These are phyloP conservation scores for Grammomys surdaster DNA, from an alignment of 2,113 vertebrate genomes.

Conservation along the genomic window DNA sequence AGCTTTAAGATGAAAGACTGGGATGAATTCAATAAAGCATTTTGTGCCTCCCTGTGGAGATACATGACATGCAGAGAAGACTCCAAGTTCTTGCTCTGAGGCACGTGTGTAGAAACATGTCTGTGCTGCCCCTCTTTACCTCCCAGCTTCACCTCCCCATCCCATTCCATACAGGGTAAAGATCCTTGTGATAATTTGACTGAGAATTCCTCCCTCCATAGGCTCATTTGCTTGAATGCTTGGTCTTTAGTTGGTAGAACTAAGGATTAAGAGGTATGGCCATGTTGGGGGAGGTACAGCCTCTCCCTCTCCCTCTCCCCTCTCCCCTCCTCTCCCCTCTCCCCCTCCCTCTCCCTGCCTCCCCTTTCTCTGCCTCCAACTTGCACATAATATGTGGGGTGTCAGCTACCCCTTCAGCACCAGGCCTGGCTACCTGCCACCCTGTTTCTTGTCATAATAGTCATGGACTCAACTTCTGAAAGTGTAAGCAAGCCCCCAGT, in stretches of 20 bases:
- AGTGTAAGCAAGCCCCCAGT: background rate
- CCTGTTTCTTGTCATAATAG: background rate
- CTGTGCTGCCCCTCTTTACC: background rate
- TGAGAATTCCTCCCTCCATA: background rate
- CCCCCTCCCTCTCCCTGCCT: no score
- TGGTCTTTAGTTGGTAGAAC: background rate
- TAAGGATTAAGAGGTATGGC: background rate
- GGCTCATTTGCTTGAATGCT: background rate
- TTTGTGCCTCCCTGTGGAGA: background rate
- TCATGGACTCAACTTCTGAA: background rate
- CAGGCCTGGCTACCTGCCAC: background rate
- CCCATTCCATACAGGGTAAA: background rate
- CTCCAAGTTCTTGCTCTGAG: background rate
- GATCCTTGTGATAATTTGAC: background rate
- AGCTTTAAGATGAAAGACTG: background rate
- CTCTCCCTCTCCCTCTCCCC: background rate
- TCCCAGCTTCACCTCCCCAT: background rate
- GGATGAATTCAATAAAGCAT: background rate
- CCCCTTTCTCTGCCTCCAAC: background rate
- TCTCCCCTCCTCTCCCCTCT: no score
- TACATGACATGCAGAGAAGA: background rate
- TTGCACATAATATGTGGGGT: background rate
- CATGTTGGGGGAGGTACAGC: background rate
- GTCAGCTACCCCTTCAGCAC: background rate
- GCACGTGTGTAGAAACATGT: background rate